phyloP scores from a whole-genome alignment of 2,888 invertebrate genomes.

The Acanthococcus lagerstroemiae region DNA sequence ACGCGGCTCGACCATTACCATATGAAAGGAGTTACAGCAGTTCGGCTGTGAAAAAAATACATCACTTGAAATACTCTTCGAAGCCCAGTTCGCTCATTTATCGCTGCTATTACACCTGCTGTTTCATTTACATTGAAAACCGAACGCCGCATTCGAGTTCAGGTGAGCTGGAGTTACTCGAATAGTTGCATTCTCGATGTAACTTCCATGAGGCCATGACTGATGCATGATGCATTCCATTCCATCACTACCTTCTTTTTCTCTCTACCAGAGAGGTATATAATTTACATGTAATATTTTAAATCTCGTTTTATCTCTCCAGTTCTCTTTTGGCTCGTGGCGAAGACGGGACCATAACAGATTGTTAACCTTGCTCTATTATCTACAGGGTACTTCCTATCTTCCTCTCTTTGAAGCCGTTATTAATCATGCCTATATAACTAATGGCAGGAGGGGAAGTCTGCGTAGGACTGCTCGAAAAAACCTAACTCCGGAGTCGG shows the following conservation, averaged over 20 bases:
- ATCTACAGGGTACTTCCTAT: not conserved
- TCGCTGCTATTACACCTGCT: not conserved
- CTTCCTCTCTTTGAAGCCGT: too few relatives aligned
- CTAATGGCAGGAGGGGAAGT: too few relatives aligned
- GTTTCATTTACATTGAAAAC: not conserved
- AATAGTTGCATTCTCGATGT: too few relatives aligned
- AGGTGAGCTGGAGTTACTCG: too few relatives aligned
- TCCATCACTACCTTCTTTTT: not conserved
- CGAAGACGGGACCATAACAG: conserved; percentile 6
- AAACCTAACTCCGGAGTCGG: too few relatives aligned
- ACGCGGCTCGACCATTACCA: too few relatives aligned
- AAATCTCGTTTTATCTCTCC: conserved; percentile 1
- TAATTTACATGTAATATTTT: conserved; percentile 25
- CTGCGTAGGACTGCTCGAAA: too few relatives aligned
- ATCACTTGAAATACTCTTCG: not conserved
- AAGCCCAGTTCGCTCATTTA: not conserved
- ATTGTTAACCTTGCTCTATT: not conserved
- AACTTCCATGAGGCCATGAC: too few relatives aligned
- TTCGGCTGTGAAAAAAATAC: not conserved
- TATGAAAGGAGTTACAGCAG: not conserved
- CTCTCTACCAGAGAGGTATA: not conserved
- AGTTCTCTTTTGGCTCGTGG: conserved; percentile 14
- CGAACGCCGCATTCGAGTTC: too few relatives aligned
- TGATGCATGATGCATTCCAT: too few relatives aligned
- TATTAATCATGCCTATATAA: too few relatives aligned